A percentile compares a stretch with the other conserved stretches of the same genome.
Conservation (phyloP, 2,888 invertebrate species). For the Cantharis rufa region DNA sequence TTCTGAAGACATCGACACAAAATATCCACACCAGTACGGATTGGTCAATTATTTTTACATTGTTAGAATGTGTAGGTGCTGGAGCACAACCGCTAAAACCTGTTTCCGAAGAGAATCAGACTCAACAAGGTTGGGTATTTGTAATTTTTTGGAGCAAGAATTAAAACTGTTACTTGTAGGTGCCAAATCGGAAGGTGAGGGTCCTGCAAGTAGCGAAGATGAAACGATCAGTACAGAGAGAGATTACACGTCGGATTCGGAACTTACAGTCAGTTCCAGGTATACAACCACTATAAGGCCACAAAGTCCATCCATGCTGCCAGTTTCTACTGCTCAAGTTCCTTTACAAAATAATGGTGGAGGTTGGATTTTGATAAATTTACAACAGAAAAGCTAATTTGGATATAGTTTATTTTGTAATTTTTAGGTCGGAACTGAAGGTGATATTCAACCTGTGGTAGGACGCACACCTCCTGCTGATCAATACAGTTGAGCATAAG, state of each 20-base stretch:
- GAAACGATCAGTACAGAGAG: conserved; percentile 62
- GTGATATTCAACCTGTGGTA: conserved; percentile 58
- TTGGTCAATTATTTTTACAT: conserved; percentile 93
- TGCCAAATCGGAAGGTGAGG: conserved; percentile 65
- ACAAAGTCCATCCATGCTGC: conserved; percentile 46
- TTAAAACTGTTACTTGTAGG: conserved; percentile 40
- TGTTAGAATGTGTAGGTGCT: conserved; percentile 94
- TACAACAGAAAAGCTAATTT: background rate
- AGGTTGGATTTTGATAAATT: conserved; percentile 70
- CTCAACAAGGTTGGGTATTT: conserved; percentile 45
- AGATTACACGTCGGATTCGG: conserved; percentile 86
- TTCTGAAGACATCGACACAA: conserved; percentile 92
- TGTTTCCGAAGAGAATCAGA: conserved; percentile 46
- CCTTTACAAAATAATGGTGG: conserved; percentile 46
- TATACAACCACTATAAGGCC: conserved; percentile 53
- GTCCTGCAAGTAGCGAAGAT: conserved; percentile 59
- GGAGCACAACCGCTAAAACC: conserved; percentile 69
- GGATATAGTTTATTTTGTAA: background rate
- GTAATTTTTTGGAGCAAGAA: background rate
- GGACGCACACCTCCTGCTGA: conserved; percentile 52
- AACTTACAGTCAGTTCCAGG: conserved; percentile 63
- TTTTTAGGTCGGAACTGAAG: conserved; percentile 60
- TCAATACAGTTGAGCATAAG: conserved; percentile 66
- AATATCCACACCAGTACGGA: conserved; percentile 93
- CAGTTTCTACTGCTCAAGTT: conserved; percentile 33